Evolutionary conservation across 2,888 invertebrate species (phyloP), one percentile per base, ranked within the genome.

Genomic region (Drepana falcataria): DNA sequence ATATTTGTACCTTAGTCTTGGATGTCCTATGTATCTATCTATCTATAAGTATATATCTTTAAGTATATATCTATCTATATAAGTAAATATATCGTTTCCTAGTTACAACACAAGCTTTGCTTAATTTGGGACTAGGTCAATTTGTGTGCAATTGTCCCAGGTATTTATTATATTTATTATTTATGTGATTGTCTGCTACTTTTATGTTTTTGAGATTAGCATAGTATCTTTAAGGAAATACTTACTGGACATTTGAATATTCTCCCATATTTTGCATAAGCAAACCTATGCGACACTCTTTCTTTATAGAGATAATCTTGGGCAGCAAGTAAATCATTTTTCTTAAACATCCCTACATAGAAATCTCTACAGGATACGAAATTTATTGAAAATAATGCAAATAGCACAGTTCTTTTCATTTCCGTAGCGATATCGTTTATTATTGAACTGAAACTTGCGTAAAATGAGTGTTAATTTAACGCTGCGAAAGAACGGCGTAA

Each of bases 301-400:
- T 76, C 77, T 53, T 81, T 85, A 48, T 76, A 87, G 0, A 88
- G 35, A 5, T 65, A 61, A 48, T 88, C 88, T 56, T 84, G 81
- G 0, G 83, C 83, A 0, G 87, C 83, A 9, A 88, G 66, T 2
- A 74, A 66, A 55, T 88, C 86, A 52, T 85, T 78, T n/a, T 61
- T 73, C 40, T 73, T 81, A 54, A 87, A 88, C 82, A 87, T 81
- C 2, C 88, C 88, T 0, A 80, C 61, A 48, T 84, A 83, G 55
- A 77, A 85, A 66, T 86, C 85, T 58, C 81, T 75, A 59, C 79
- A 75, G 35, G 58, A 48, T 35, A 65, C 62, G 9, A 62, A 53
- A 49, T 68, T 52, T 3, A 65, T 49, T 2, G 62, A 60, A 52
- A 64, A 55, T 37, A 62, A 37, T 35, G 75, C 52, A 56, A 54